phyloP scores from a whole-genome alignment of 2,888 invertebrate species.

The Deilephila porcellus region DNA sequence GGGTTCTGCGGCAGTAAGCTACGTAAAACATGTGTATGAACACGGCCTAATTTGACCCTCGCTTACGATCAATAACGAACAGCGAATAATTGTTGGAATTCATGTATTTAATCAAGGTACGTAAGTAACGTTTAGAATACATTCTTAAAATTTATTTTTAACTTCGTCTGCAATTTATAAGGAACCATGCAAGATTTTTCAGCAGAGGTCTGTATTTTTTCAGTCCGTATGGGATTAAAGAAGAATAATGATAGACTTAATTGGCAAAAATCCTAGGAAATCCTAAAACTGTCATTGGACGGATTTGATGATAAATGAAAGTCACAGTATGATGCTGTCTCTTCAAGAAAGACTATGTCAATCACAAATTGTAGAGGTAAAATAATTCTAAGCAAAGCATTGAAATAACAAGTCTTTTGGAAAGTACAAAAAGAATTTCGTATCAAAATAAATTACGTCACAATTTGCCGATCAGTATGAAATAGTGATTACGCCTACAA shows the following conservation, averaged over 20 bases:
- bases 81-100: slow-evolving; percentile 24
- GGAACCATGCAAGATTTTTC: not conserved
- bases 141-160: not conserved
- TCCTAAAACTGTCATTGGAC: too few species aligned
- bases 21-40: not conserved
- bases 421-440: not conserved
- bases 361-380: too few species aligned
- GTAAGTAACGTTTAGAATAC: too few species aligned
- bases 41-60: not conserved
- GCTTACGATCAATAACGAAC: slow-evolving; percentile 13
- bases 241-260: too few species aligned
- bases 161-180: not conserved
- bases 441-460: not conserved
- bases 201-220: not conserved
- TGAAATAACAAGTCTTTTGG: not conserved
- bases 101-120: not conserved
- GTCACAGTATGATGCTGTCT: too few species aligned
- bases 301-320: not conserved
- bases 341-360: too few species aligned
- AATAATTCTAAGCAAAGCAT: too few species aligned
- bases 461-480: not conserved
- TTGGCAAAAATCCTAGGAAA: too few species aligned
- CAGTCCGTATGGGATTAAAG: too few species aligned
- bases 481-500: not conserved
- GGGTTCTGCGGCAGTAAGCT: not conserved